Evolutionary conservation across 2,888 invertebrate species (phyloP).

Genomic region (Drosophila cognata): DNA sequence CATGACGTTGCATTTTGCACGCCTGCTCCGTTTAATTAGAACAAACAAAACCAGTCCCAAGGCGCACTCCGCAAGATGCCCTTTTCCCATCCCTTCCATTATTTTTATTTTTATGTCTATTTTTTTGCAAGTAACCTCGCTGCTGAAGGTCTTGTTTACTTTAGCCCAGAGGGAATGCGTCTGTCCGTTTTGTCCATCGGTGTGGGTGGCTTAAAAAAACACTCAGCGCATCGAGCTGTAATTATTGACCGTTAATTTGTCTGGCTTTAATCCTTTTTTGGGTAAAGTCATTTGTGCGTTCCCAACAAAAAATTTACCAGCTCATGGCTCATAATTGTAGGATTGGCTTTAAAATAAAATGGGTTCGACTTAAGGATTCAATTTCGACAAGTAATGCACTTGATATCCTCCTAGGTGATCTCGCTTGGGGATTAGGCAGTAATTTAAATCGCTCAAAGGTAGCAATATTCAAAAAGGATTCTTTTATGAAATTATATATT

Average conservation of each 20-base stretch:
- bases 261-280: constrained; percentile 66
- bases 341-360: constrained; percentile 31
- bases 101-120: constrained; percentile 2
- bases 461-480: background rate
- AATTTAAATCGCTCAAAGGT: constrained; percentile 23
- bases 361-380: constrained; percentile 52
- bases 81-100: constrained; percentile 5
- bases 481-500: background rate
- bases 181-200: constrained; percentile 29
- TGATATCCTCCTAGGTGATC: constrained; percentile 50
- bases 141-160: constrained; percentile 46
- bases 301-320: constrained; percentile 43
- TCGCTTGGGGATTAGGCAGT: constrained; percentile 50
- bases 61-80: constrained; percentile 21
- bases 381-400: constrained; percentile 73
- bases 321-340: constrained; percentile 56
- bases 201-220: constrained; percentile 77
- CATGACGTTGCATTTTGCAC: constrained; percentile 68
- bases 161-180: constrained; percentile 34
- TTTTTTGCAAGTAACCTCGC: constrained; percentile 60
- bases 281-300: constrained; percentile 66
- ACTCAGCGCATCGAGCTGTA: constrained; percentile 44
- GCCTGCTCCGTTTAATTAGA: constrained; percentile 69
- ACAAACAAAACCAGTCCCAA: constrained; percentile 61
- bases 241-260: constrained; percentile 65